Base-by-base conservation (phyloP, 1,140 invertebrate genomes). In the Drosophila pseudoobscura region DNA sequence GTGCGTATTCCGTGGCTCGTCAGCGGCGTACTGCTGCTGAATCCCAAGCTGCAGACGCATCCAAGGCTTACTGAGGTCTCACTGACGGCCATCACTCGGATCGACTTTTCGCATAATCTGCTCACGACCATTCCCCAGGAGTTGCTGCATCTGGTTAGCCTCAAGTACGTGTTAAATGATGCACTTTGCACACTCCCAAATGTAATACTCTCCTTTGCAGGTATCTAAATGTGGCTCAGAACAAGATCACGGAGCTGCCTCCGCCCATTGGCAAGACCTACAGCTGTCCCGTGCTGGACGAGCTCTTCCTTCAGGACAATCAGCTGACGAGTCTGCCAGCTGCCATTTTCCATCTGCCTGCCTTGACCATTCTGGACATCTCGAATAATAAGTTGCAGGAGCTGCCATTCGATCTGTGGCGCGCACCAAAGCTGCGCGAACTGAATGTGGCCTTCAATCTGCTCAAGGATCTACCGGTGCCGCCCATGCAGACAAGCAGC, bases 101-200 rank as follows among this genome's bases (percentile, higher is more conserved):
- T 99, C 6, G 98, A 99, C 92, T 94, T 99, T 11, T 99, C 98
- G 2, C 95, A 96, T 76, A 99, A 99, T 92, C 94, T 95, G 47
- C 93, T 99, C 5, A 94, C 94, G 0, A 93, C 94, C 13, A 91
- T 99, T 61, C 98, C 98, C 0, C 90, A 94, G 11, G 94, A 95
- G 58, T 92, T 99, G 22, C 98, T 99, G 90, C 94, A 96, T 75
- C 92, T 99, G 59, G 94, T 94, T 43, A 97, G 96, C 80, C 66
- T 91, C 17, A 91, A 82, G 90, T 91, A 41, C 84, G 90, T 84
- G 4, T 35, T 24, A n/a, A 3, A 9, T 8, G 1, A 41, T 1
- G 22, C 20, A 24, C 13, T 47, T 6, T 6, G 13, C 8, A 15
- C 5, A 0, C 11, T 52, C 1, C 9, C 35, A 4, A 39, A 13